A percentile compares a stretch with the other conserved stretches of the same genome.
Conservation (phyloP, 2,113 vertebrate species). For the Macrotus californicus region DNA sequence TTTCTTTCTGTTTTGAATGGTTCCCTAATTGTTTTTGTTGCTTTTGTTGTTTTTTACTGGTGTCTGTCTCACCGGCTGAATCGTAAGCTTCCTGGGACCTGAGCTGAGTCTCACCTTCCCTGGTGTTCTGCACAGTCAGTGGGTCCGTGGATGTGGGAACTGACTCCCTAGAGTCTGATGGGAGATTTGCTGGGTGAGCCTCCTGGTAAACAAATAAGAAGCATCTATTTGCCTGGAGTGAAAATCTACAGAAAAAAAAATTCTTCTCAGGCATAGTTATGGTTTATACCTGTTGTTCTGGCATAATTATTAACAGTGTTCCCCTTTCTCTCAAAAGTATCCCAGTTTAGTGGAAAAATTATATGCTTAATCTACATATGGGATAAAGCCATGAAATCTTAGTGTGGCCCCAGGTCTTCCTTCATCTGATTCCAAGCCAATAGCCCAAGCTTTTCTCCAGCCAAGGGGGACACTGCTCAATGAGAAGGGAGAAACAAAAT, state of each 20-base stretch:
- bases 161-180: background rate
- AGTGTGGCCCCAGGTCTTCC: background rate
- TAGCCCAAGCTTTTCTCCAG: background rate
- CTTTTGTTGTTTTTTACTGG: background rate
- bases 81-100: background rate
- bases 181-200: background rate
- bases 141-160: background rate
- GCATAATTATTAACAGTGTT: background rate
- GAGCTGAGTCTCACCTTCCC: background rate
- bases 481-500: background rate
- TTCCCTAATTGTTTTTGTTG: background rate
- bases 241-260: background rate
- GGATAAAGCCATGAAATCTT: background rate
- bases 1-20: background rate
- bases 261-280: background rate
- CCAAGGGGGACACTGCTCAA: background rate
- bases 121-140: background rate
- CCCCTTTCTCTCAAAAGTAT: background rate
- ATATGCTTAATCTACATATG: background rate
- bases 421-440: background rate
- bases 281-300: background rate
- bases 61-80: background rate
- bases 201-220: background rate
- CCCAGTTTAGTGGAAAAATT: background rate
- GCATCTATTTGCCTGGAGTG: background rate